Evolutionary conservation across 30 jellyfish, hydroid and myxozoan genomes (phyloP).

Genomic region (Catostylus mosaicus): DNA sequence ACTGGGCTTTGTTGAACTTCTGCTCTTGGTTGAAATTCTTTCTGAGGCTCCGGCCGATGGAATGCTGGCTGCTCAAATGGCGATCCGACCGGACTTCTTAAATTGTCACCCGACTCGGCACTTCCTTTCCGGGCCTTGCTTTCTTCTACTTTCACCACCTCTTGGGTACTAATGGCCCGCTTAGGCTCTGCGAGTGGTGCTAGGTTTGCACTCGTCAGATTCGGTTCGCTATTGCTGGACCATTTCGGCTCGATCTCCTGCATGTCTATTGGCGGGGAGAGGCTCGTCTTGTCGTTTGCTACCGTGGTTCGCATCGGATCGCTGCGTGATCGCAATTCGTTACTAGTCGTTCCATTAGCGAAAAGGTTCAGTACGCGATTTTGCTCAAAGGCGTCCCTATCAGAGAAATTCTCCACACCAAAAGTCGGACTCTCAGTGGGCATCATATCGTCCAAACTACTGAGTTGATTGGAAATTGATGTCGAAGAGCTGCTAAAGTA

Average conservation of each 20-base stretch:
- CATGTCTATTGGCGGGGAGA: conserved; percentile 15
- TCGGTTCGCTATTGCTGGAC: conserved; percentile 81
- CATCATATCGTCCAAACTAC: conserved; percentile 78
- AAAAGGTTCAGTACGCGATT: conserved; percentile 40
- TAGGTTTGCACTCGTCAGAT: conserved; percentile 42
- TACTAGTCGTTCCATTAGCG: conserved; percentile 8
- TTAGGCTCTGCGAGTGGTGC: conserved; percentile 22
- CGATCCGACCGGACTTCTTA: conserved; percentile 57
- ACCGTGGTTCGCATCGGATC: conserved; percentile 65
- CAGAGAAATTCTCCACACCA: conserved; percentile 30
- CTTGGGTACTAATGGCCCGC: conserved; percentile 40
- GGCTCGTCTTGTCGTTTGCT: conserved; percentile 26
- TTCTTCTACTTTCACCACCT: conserved; percentile 35
- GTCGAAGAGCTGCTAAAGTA: conserved; percentile 69
- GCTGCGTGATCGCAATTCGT: conserved; percentile 55
- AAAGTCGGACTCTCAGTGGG: conserved; percentile 73
- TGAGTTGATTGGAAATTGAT: conserved; percentile 80
- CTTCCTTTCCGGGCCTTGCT: conserved; percentile 58
- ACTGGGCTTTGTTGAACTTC: conserved; percentile 64
- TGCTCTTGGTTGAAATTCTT: conserved; percentile 51
- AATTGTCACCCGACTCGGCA: conserved; percentile 39
- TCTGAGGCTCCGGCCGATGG: conserved; percentile 59
- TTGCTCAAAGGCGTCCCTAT: conserved; percentile 34
- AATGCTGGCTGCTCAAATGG: conserved; percentile 58
- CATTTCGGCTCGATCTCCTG: conserved; percentile 40